phyloP scores from a whole-genome alignment of 2,113 vertebrate genomes.

The Collichthys lucidus region DNA sequence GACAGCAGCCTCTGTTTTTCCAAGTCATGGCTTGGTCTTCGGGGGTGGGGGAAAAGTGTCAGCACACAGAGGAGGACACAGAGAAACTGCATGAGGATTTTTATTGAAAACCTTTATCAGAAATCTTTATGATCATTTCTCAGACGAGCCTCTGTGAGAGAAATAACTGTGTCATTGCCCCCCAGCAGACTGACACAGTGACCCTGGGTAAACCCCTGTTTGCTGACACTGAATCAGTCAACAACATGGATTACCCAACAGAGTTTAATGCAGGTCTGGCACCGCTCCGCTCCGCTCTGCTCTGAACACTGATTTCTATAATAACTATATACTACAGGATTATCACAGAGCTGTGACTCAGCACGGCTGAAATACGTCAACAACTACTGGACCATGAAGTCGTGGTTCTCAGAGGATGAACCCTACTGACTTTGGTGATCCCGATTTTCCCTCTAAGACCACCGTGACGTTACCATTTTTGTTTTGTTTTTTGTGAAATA shows the following conservation, averaged over 20 bases:
- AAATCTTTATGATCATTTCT: not conserved
- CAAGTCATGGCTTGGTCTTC: slow-evolving; percentile 68
- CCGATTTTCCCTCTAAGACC: not conserved
- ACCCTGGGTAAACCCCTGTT: slow-evolving; percentile 17
- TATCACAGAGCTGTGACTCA: not conserved
- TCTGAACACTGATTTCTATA: slow-evolving; percentile 27
- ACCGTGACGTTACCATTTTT: too few species aligned
- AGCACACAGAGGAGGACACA: slow-evolving; percentile 30
- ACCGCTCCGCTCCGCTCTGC: not conserved
- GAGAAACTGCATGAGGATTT: not conserved
- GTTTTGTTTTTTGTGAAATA: too few species aligned
- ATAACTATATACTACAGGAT: slow-evolving; percentile 1
- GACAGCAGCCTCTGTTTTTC: slow-evolving; percentile 69
- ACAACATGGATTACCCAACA: slow-evolving; percentile 1
- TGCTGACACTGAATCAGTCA: slow-evolving; percentile 17
- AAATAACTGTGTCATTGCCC: slow-evolving; percentile 11
- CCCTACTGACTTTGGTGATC: not conserved
- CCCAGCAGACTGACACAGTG: slow-evolving; percentile 21
- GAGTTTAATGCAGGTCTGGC: not conserved
- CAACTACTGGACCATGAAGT: not conserved
- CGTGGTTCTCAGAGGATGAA: not conserved
- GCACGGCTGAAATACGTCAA: not conserved
- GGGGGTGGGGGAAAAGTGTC: slow-evolving; percentile 15
- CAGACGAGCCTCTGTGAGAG: not conserved
- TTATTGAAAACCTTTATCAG: not conserved